These are phyloP conservation scores for Holothuria scabra DNA, from an alignment of 53 echinoderm and acorn worm species.

Conservation along the genomic window DNA sequence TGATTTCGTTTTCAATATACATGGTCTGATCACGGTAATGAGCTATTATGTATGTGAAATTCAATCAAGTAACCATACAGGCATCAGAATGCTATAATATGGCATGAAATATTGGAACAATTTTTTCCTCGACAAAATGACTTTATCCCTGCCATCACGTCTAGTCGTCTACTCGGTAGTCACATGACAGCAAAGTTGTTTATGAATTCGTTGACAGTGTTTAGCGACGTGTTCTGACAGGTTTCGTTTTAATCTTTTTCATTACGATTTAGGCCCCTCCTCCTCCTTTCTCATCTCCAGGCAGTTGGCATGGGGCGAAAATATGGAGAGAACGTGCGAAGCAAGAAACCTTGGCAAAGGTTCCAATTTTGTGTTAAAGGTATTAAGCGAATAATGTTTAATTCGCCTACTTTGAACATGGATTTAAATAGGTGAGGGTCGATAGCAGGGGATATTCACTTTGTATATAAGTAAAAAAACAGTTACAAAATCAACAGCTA, in stretches of 20 bases:
- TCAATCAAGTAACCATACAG: too few species aligned
- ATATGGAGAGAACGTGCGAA: not conserved
- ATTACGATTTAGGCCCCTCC: slow-evolving; percentile 13
- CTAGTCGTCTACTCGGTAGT: not conserved
- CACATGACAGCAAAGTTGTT: slow-evolving; percentile 41
- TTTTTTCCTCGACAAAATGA: not conserved
- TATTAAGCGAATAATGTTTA: not conserved
- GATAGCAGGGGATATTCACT: too few species aligned
- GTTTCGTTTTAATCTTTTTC: slow-evolving; percentile 36
- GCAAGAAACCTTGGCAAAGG: slow-evolving; percentile 16
- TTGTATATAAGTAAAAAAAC: too few species aligned
- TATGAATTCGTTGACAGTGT: slow-evolving; percentile 5
- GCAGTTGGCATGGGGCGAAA: not conserved
- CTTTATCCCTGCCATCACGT: slow-evolving; percentile 28
- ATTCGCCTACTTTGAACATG: not conserved
- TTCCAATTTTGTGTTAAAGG: too few species aligned
- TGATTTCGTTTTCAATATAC: too few species aligned
- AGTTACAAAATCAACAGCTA: too few species aligned
- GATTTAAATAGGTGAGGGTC: slow-evolving; percentile 40
- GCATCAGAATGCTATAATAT: too few species aligned
- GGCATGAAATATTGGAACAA: too few species aligned
- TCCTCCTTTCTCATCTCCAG: not conserved
- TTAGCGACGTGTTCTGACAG: slow-evolving; percentile 27
- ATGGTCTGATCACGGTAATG: too few species aligned
- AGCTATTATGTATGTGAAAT: too few species aligned